Evolutionary conservation across 2,113 vertebrate genomes (phyloP).

Genomic region (Pelmatolapia mariae): DNA sequence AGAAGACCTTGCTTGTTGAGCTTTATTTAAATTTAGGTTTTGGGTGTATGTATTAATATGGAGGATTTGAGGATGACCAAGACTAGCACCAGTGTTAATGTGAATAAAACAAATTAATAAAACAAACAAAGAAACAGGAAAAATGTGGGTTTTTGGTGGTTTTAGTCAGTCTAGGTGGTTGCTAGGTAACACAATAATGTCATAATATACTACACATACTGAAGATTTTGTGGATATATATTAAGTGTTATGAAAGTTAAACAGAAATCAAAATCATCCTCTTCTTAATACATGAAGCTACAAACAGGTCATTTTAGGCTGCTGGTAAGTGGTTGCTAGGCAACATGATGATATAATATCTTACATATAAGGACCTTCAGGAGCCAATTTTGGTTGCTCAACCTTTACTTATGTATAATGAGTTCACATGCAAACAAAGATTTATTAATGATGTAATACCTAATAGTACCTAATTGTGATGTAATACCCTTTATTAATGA

Average conservation of each 20-base stretch:
- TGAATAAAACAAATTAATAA: background rate
- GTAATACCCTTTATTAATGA: accelerated
- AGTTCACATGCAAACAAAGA: background rate
- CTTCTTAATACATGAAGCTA: background rate
- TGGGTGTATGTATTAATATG: background rate
- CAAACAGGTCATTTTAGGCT: background rate
- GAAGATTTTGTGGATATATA: background rate
- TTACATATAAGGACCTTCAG: background rate
- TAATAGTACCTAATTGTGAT: background rate
- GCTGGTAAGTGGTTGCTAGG: background rate
- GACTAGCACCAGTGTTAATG: accelerated
- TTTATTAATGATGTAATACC: background rate
- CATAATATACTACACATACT: accelerated
- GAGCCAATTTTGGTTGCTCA: background rate
- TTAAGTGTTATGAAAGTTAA: background rate
- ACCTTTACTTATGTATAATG: background rate
- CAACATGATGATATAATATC: background rate
- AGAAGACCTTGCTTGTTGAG: background rate
- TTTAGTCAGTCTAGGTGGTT: background rate
- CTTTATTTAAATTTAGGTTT: background rate
- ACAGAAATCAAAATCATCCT: accelerated
- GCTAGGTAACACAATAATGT: background rate
- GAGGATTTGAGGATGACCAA: background rate
- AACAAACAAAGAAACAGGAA: background rate
- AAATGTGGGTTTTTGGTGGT: background rate